A percentile compares a stretch with the other conserved stretches of the same genome.
Conservation (phyloP, 2,888 invertebrate species). For the Diaprepes abbreviatus region DNA sequence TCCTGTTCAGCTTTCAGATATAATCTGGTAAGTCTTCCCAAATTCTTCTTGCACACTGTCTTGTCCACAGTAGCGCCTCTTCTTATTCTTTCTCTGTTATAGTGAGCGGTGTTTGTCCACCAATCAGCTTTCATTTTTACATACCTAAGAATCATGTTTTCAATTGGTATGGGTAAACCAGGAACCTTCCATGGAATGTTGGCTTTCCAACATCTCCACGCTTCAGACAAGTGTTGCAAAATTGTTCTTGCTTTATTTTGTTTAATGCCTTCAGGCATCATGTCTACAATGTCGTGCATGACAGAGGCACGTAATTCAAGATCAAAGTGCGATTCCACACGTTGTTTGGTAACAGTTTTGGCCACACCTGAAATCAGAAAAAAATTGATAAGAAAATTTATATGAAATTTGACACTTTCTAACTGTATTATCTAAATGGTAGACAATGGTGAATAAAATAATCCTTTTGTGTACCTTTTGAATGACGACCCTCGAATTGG, state of each 20-base stretch:
- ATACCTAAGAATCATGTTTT: conserved; percentile 99
- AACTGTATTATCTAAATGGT: no score
- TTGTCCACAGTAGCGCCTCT: conserved; percentile 99
- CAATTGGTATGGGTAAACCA: conserved; percentile 98
- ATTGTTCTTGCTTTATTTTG: conserved; percentile 99
- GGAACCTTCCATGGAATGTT: conserved; percentile 99
- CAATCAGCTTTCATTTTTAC: conserved; percentile 99
- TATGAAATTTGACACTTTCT: no score
- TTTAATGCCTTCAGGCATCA: conserved; percentile 99
- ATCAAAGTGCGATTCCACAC: conserved; percentile 99
- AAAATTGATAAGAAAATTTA: no score
- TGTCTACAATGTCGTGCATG: conserved; percentile 99
- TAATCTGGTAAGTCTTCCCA: conserved; percentile 95
- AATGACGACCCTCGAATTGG: conserved; percentile 99
- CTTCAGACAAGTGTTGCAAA: conserved; percentile 98
- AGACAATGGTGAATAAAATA: no score
- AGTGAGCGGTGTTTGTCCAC: conserved; percentile 99
- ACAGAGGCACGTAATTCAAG: conserved; percentile 97
- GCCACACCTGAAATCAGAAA: conserved; percentile 91
- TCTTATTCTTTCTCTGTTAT: conserved; percentile 97
- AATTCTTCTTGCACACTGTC: conserved; percentile 99
- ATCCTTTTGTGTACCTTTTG: conserved; percentile 84
- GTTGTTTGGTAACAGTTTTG: conserved; percentile 99
- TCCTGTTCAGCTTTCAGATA: conserved; percentile 99
- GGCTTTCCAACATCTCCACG: conserved; percentile 99